Evolutionary conservation across 2,797 vertebrate species (phyloP), one percentile per base, ranked within the genome.

Genomic region (Pampus argenteus): DNA sequence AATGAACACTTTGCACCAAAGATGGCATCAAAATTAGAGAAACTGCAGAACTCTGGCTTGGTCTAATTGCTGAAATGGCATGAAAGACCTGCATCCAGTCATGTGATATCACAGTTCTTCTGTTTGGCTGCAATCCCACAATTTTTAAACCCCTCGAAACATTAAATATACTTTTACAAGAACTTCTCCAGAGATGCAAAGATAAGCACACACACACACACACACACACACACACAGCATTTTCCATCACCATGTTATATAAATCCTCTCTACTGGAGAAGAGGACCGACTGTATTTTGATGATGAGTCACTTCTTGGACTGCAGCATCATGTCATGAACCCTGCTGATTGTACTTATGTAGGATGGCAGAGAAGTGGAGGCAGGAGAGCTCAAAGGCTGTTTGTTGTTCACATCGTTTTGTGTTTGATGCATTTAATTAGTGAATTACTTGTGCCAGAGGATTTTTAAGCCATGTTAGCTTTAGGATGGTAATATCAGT

Each of bases 291-390:
- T 74, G 51, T 62, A 56, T 72, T 73, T 55, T 31, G 18, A 60
- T 22, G 66, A 83, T 88, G 92, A 93, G 74, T 91, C 88, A 92
- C 71, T 72, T 59, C 18, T 55, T 50, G 68, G 58, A 9, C 60
- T 34, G 52, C 25, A 58, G 55, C 48, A 20, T 55, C 71, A 4
- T 50, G 63, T 79, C 77, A 50, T 8, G 48, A 70, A 49, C 47
- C 64, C 71, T 20, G 7, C 61, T 59, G 71, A 63, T 57, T 77
- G 71, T 66, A 29, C 59, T 70, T 50, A 57, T 77, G 79, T 83
- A 65, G 66, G 79, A 62, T 48, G 57, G 50, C 10, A 49, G 31
- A n/a, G 28, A 57, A 71, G 71, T 77, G 74, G 40, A 10, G 61
- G 75, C 29, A 10, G 58, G 29, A 38, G 28, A 13, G 8, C 42